Evolutionary conservation across 2,888 invertebrate genomes (phyloP).

Genomic region (Nowickia ferox): DNA sequence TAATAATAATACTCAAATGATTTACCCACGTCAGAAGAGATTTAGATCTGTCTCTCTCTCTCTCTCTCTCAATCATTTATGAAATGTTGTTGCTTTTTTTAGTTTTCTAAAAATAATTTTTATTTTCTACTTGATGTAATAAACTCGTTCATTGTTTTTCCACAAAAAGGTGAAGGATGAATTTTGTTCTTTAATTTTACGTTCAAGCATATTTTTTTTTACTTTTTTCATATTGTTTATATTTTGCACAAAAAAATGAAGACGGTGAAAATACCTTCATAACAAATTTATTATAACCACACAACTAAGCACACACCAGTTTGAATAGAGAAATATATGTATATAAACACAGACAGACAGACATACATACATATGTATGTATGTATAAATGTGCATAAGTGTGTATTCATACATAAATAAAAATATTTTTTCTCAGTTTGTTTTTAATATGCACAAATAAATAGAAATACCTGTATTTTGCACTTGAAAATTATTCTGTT

Average conservation of each 20-base stretch:
- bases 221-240: constrained; percentile 21
- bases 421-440: constrained; percentile 17
- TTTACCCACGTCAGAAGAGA: constrained; percentile 15
- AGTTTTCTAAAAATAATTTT: constrained; percentile 58
- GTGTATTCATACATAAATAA: too few species aligned
- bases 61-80: not conserved
- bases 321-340: constrained; percentile 8
- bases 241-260: not conserved
- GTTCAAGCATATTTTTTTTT: not conserved
- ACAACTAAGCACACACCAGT: not conserved
- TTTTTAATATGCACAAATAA: not conserved
- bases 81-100: not conserved
- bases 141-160: constrained; percentile 56
- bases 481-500: constrained; percentile 69
- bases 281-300: constrained; percentile 47
- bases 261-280: constrained; percentile 32
- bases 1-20: not conserved
- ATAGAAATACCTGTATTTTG: constrained; percentile 63
- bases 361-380: not conserved
- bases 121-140: constrained; percentile 63
- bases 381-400: not conserved
- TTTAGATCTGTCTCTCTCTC: not conserved
- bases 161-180: constrained; percentile 71
- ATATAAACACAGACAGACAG: not conserved
- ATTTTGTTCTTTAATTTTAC: constrained; percentile 56